Conservation (phyloP, 2,113 vertebrate genomes). For the Neomonachus schauinslandi region DNA sequence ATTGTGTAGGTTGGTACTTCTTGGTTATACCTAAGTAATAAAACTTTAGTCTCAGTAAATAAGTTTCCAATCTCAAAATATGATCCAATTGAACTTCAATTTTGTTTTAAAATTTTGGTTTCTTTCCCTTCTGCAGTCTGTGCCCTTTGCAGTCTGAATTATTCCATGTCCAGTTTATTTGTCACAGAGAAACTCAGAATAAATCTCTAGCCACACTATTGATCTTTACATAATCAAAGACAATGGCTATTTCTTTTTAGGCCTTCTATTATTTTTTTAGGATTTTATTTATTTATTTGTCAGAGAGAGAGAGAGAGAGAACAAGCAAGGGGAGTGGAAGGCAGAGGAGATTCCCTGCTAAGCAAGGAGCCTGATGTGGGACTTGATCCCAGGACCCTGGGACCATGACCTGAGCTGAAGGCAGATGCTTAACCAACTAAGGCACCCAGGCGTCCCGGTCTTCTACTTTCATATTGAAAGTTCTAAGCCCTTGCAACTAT, state of each 20-base stretch:
- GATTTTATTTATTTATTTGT: too few relatives aligned
- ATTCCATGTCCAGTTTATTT: not conserved
- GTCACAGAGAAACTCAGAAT: not conserved
- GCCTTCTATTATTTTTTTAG: not conserved
- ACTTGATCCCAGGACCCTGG: too few relatives aligned
- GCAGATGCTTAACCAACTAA: too few relatives aligned
- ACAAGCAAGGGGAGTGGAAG: too few relatives aligned
- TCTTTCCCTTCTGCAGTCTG: not conserved
- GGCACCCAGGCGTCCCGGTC: too few relatives aligned
- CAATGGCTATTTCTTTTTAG: not conserved
- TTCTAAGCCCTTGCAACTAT: not conserved
- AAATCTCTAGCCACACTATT: not conserved
- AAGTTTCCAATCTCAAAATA: constrained; percentile 12
- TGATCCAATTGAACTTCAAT: constrained; percentile 8
- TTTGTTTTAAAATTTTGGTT: constrained; percentile 16
- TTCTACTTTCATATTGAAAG: not conserved
- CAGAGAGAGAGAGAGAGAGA: too few relatives aligned
- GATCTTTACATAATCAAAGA: not conserved
- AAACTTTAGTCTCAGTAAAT: constrained; percentile 2
- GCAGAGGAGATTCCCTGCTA: too few relatives aligned
- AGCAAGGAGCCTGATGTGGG: too few relatives aligned
- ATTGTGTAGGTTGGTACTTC: not conserved
- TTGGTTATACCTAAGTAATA: not conserved
- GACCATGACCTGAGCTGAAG: too few relatives aligned
- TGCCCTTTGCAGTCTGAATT: not conserved